phyloP scores from a whole-genome alignment of 1,140 invertebrate species.

The Drosophila lini region DNA sequence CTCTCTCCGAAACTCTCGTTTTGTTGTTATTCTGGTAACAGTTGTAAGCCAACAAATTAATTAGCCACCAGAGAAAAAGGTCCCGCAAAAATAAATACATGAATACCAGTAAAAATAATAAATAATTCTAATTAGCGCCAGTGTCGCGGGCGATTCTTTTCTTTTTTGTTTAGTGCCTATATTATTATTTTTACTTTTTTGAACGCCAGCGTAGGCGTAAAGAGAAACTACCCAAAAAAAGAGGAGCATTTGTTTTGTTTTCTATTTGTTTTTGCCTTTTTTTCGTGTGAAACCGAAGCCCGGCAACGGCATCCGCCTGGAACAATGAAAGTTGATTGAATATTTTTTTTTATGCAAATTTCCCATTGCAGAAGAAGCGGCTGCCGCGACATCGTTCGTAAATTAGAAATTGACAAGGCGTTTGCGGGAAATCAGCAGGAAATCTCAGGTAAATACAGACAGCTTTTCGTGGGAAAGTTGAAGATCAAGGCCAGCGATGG shows the following conservation, averaged over 20 bases:
- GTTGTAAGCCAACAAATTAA: slow-evolving; percentile 6
- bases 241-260: slow-evolving; percentile 40
- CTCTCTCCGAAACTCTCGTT: neutral
- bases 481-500: slow-evolving; percentile 66
- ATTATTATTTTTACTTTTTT: slow-evolving; percentile 12
- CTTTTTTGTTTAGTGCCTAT: slow-evolving; percentile 9
- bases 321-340: slow-evolving; percentile 66
- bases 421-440: slow-evolving; percentile 45
- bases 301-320: slow-evolving; percentile 51
- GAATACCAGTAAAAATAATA: neutral
- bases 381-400: neutral
- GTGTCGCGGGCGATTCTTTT: slow-evolving; percentile 6
- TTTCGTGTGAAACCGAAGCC: slow-evolving; percentile 67
- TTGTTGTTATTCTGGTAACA: neutral
- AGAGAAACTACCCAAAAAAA: slow-evolving; percentile 47
- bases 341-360: slow-evolving; percentile 76
- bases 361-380: slow-evolving; percentile 28
- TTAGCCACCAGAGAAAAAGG: neutral
- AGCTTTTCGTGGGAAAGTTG: slow-evolving; percentile 42
- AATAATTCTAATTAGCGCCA: neutral
- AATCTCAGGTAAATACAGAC: slow-evolving; percentile 33
- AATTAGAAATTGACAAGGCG: slow-evolving; percentile 10
- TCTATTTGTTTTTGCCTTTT: slow-evolving; percentile 46
- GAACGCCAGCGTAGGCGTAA: slow-evolving; percentile 37
- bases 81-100: neutral